phyloP scores from a whole-genome alignment of 2,113 vertebrate species.

The Cynocephalus volans region DNA sequence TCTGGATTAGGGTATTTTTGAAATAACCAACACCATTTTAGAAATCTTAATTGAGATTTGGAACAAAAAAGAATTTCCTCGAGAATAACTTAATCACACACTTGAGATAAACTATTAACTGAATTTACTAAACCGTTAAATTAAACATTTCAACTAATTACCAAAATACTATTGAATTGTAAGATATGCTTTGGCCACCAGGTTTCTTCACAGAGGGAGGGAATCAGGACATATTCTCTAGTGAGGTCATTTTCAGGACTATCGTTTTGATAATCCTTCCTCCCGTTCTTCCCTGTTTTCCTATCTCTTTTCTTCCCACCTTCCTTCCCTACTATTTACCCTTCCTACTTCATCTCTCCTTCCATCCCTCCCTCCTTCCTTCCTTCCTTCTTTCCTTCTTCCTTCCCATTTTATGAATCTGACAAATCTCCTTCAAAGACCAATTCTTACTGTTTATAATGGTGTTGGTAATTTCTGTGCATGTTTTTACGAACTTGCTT shows the following conservation, averaged over 20 bases:
- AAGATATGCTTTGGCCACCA: conserved; percentile 67
- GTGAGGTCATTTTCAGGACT: conserved; percentile 43
- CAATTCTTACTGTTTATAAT: neutral
- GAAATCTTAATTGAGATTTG: conserved; percentile 82
- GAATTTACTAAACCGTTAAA: conserved; percentile 84
- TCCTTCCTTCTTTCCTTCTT: neutral
- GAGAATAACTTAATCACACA: conserved; percentile 84
- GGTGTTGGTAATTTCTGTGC: neutral
- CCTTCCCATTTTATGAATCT: neutral
- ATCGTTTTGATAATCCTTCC: neutral
- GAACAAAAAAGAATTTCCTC: conserved; percentile 74
- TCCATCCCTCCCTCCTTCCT: rapidly evolving
- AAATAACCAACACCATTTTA: conserved; percentile 62
- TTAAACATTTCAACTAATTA: conserved; percentile 85
- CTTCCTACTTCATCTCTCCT: neutral
- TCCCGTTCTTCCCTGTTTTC: no score
- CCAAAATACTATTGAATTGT: conserved; percentile 65
- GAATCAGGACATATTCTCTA: neutral
- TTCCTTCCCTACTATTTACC: no score
- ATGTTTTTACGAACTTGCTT: neutral
- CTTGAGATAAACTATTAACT: conserved; percentile 84
- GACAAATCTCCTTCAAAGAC: neutral
- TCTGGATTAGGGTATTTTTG: conserved; percentile 59
- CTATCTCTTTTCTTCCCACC: rapidly evolving
- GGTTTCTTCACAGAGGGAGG: conserved; percentile 51